Evolutionary conservation across 1,140 invertebrate species (phyloP), one percentile per base, ranked within the genome.

Genomic region (Stegodyphus dumicola): DNA sequence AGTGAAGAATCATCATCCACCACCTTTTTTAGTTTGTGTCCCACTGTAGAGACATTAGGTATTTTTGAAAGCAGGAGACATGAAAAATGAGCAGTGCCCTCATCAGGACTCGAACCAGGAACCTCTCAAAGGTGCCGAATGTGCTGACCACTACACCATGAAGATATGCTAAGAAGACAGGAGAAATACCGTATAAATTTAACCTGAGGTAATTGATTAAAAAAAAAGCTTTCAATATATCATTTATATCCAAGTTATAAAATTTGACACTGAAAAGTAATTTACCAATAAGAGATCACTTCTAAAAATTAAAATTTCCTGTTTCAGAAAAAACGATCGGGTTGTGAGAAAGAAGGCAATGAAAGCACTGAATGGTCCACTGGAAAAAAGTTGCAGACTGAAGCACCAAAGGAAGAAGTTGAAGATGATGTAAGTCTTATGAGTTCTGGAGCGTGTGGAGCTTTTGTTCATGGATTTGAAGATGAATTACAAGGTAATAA

Each of bases 381-480:
- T 87, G 97, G 97, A 11, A 95, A 96, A 90, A 95, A 95, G 88
- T 97, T 96, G 95, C 95, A 95, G 18, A 96, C 97, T 91, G 95
- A 96, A 92, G 94, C 93, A 64, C 96, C 96, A 0, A 94, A 94
- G 86, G 95, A 96, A 90, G 90, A 93, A 65, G 88, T 96, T 11
- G 93, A 95, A 89, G 94, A 95, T 56, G 94, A 95, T 86, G 93
- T 98, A 53, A 95, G 93, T 87, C 91, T 98, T 54, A 96, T 98
- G 90, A 95, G 95, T 56, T 97, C 95, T 89, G 98, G 98, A 17
- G 95, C 98, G 10, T 99, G 98, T 91, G 98, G 98, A 15, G 98
- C 98, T 69, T 98, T 99, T 92, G 97, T 99, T 88, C 97, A 99
- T 91, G 98, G 98, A 0, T 92, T 99, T 49, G 98, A 99, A 92